Conservation (phyloP, 2,797 vertebrate species). For the Spondyliosoma cantharus region DNA sequence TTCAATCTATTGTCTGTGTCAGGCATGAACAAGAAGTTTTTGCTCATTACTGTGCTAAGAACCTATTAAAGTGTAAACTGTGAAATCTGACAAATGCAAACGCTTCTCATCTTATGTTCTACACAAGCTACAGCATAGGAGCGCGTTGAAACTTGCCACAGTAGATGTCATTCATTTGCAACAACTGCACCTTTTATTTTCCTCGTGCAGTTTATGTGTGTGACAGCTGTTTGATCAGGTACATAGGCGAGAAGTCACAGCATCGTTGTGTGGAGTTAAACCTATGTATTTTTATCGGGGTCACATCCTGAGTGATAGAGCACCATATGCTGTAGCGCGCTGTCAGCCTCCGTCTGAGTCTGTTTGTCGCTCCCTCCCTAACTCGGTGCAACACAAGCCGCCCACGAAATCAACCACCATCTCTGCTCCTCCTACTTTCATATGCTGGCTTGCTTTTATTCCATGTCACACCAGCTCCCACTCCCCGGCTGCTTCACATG, state of each 20-base stretch:
- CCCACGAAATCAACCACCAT: constrained; percentile 67
- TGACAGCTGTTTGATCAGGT: constrained; percentile 46
- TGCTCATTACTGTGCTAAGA: constrained; percentile 25
- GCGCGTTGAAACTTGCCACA: not conserved
- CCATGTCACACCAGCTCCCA: constrained; percentile 57
- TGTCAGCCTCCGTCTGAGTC: constrained; percentile 57
- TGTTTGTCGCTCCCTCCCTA: constrained; percentile 55
- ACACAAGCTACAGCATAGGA: not conserved
- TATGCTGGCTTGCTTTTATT: constrained; percentile 65
- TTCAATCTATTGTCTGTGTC: constrained; percentile 14
- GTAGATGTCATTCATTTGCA: constrained; percentile 18
- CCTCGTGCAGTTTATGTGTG: not conserved
- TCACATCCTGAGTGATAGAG: constrained; percentile 49
- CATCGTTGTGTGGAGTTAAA: constrained; percentile 22
- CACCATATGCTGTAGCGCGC: constrained; percentile 23
- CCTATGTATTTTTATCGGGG: constrained; percentile 36
- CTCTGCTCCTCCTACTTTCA: constrained; percentile 64
- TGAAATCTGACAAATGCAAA: constrained; percentile 14
- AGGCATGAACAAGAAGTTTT: constrained; percentile 5
- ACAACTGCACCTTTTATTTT: not conserved
- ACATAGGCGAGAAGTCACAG: constrained; percentile 38
- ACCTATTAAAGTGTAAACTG: constrained; percentile 4
- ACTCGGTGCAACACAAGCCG: constrained; percentile 58
- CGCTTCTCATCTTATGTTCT: not conserved
- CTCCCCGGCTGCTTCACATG: constrained; percentile 43